These are phyloP conservation scores for Sardinella longiceps DNA, from an alignment of 2,797 vertebrate species.

Conservation along the genomic window DNA sequence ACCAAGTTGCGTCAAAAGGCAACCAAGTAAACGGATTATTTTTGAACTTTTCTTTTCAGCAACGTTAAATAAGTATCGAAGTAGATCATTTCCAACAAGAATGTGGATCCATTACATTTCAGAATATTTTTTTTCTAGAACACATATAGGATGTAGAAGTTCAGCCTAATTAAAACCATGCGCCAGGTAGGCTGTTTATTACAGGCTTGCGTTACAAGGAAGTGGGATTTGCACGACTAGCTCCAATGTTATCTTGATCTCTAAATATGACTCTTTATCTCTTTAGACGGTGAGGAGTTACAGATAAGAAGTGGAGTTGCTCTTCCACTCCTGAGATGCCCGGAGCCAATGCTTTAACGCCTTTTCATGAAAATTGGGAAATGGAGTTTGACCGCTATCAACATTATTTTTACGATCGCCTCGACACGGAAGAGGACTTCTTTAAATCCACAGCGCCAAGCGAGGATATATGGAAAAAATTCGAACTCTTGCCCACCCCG, in stretches of 20 bases:
- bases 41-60: background rate
- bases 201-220: background rate
- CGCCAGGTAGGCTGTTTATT: background rate
- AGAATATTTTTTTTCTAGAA: background rate
- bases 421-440: constrained; percentile 88
- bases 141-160: background rate
- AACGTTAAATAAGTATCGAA: background rate
- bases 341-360: constrained; percentile 57
- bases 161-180: background rate
- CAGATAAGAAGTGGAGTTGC: background rate
- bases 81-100: background rate
- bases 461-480: constrained; percentile 99
- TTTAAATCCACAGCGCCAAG: constrained; percentile 93
- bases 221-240: background rate
- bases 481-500: constrained; percentile 91
- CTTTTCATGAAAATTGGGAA: constrained; percentile 55
- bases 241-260: background rate
- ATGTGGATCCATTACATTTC: background rate
- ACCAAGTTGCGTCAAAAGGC: constrained; percentile 16
- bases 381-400: constrained; percentile 90
- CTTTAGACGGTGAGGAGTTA: constrained; percentile 17
- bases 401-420: constrained; percentile 88
- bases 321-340: constrained; percentile 41
- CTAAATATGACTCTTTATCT: background rate
- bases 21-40: constrained; percentile 2